These are phyloP conservation scores for Penaeus vannamei DNA, from an alignment of 1,140 invertebrate genomes.

Conservation along the genomic window DNA sequence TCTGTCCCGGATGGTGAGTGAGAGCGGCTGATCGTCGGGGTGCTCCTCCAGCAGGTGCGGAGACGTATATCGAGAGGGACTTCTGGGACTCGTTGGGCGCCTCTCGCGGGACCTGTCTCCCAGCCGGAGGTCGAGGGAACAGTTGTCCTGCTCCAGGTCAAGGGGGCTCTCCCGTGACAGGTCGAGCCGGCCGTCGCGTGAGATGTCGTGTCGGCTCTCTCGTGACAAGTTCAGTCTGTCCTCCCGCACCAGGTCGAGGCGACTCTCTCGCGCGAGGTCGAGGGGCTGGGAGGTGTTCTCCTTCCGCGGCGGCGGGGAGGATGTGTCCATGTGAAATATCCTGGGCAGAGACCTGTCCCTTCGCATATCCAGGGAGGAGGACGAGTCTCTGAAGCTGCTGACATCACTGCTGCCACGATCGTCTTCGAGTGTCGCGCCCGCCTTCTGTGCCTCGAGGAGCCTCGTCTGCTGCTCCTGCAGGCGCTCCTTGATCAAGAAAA, in stretches of 20 bases:
- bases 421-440: slow-evolving; percentile 38
- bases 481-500: slow-evolving; percentile 58
- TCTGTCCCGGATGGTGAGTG: slow-evolving; percentile 58
- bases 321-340: slow-evolving; percentile 43
- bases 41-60: slow-evolving; percentile 45
- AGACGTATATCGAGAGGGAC: slow-evolving; percentile 24
- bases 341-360: slow-evolving; percentile 18
- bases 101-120: slow-evolving; percentile 19
- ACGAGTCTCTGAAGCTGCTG: background rate
- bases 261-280: background rate
- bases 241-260: slow-evolving; percentile 19
- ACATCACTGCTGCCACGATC: slow-evolving; percentile 42
- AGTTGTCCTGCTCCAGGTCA: slow-evolving; percentile 40
- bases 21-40: slow-evolving; percentile 44
- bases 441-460: slow-evolving; percentile 53
- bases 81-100: background rate
- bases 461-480: slow-evolving; percentile 54
- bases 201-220: slow-evolving; percentile 16
- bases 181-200: slow-evolving; percentile 37
- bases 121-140: slow-evolving; percentile 48
- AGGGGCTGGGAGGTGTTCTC: background rate
- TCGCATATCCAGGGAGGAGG: slow-evolving; percentile 45
- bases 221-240: slow-evolving; percentile 35
- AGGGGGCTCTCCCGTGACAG: slow-evolving; percentile 37
- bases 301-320: slow-evolving; percentile 33